Evolutionary conservation across 1,140 invertebrate species (phyloP).

Genomic region (Neodiprion fabricii): DNA sequence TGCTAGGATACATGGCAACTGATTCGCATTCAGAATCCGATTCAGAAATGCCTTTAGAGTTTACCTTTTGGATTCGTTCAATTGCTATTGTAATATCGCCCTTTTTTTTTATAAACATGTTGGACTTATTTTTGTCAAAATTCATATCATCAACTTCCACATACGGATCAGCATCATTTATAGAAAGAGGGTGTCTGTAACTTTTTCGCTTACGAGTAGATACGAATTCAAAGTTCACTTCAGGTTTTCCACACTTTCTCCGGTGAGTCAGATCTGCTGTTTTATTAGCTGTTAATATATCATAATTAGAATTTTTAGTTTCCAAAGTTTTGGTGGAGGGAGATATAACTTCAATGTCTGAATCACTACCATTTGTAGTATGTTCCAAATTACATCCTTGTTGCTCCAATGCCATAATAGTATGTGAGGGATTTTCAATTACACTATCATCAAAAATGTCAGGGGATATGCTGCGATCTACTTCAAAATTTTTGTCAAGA

Average conservation of each 20-base stretch:
- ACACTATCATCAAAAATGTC: background rate
- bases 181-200: background rate
- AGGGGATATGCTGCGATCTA: background rate
- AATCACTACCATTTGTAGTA: background rate
- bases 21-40: conserved; percentile 37
- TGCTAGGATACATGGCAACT: conserved; percentile 8
- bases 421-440: background rate
- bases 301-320: background rate
- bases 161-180: background rate
- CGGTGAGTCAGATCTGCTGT: background rate
- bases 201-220: background rate
- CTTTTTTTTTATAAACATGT: conserved; percentile 22
- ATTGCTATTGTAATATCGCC: conserved; percentile 45
- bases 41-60: conserved; percentile 31
- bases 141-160: background rate
- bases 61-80: conserved; percentile 37
- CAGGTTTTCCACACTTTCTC: background rate
- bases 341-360: background rate
- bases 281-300: background rate
- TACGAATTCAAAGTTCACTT: background rate
- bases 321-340: no score
- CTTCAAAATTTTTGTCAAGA: background rate
- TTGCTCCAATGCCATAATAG: background rate
- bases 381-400: background rate
- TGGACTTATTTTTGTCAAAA: no score